phyloP scores from a whole-genome alignment of 2,113 vertebrate species.

The Laticauda colubrina region DNA sequence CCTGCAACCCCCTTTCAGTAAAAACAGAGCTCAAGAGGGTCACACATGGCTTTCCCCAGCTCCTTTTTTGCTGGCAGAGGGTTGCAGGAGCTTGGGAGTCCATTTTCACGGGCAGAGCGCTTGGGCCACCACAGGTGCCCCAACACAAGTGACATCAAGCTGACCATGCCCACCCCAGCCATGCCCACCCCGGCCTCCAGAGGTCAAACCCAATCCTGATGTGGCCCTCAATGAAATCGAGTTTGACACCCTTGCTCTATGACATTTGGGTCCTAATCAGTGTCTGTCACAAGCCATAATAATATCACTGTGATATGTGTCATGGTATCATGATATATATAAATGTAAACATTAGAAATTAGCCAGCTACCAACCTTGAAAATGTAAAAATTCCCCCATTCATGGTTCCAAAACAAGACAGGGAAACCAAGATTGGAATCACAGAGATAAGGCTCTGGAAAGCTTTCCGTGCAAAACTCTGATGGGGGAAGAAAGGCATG shows the following conservation, averaged over 20 bases:
- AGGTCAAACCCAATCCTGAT: too few relatives aligned
- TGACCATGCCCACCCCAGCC: too few relatives aligned
- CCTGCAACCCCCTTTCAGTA: too few relatives aligned
- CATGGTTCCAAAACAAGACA: constrained; percentile 85
- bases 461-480: constrained; percentile 82
- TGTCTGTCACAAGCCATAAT: not conserved
- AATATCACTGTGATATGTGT: not conserved
- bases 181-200: too few relatives aligned
- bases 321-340: not conserved
- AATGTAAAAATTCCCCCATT: constrained; percentile 80
- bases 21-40: too few relatives aligned
- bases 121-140: too few relatives aligned
- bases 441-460: constrained; percentile 72
- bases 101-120: too few relatives aligned
- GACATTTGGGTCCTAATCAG: not conserved
- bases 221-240: too few relatives aligned
- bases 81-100: too few relatives aligned
- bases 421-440: constrained; percentile 80
- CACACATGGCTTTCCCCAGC: too few relatives aligned
- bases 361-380: constrained; percentile 70
- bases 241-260: not conserved
- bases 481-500: constrained; percentile 19
- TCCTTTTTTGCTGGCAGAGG: too few relatives aligned
- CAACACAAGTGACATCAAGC: too few relatives aligned
- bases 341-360: not conserved